Evolutionary conservation across 1,140 invertebrate species (phyloP), one percentile per base, ranked within the genome.

Genomic region (Chironomus tepperi): DNA sequence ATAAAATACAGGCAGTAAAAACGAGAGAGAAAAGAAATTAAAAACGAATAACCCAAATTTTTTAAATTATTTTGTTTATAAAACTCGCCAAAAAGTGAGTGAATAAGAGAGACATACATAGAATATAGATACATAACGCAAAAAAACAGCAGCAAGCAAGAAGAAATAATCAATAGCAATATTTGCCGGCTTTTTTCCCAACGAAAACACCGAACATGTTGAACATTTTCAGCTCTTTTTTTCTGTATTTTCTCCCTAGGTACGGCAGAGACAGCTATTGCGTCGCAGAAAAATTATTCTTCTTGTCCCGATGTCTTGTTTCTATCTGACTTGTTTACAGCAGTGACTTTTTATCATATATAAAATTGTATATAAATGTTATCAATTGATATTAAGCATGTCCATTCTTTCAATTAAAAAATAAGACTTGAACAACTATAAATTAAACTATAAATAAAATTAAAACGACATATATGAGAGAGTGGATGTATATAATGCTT

Each of bases 151-250:
- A 47, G 43, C 43, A 15, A 47, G 8, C 43, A n/a, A 57, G 47
- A 57, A 57, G 47, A n/a, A 70, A 19, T 70, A 70, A 70, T 70
- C 65, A 70, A 70, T 70, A 34, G 24, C 24, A 2, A 19, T 70
- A 18, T 70, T 57, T 70, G 65, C 65, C 65, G 65, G 65, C 65
- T 70, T 70, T 70, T 19, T 9, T 21, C 3, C 18, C 10, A 16
- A 12, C n/a, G 15, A 67, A 70, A 70, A 70, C 65, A 70, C 65
- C 19, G 65, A 70, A 70, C 65, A 70, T 70, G 65, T 21, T 70
- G 65, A 70, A 70, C 16, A 19, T 70, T 70, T 70, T 67, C 65
- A 6, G 9, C 24, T 34, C 24, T 34, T 34, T n/a, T n/a, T 15
- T 57, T 57, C 47, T 57, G n/a, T n/a, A n/a, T n/a, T 57, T 57